Evolutionary conservation across 2,888 invertebrate genomes (phyloP), one percentile per base, ranked within the genome.

Genomic region (Arge pagana): DNA sequence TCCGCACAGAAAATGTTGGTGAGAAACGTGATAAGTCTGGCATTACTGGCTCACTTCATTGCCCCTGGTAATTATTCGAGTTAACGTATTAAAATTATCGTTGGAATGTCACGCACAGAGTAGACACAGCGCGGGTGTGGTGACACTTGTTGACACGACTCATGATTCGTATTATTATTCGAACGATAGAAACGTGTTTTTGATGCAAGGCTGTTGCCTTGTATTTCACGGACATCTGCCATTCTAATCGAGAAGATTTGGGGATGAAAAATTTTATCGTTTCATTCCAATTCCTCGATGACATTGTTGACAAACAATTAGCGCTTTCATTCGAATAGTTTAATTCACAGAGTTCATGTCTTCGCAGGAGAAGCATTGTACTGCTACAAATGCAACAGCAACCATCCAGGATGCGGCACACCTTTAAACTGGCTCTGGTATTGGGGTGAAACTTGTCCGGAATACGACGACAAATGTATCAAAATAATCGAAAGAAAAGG

Each of bases 341-440:
- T n/a, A n/a, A n/a, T n/a, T n/a, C n/a, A n/a, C n/a, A n/a, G 2
- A 33, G 7, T 13, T 33, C 13, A 6, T 33, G 13, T 19, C n/a
- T 37, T 37, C 11, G 19, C 51, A 86, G 87, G 82, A 62, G 70
- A 79, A 39, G 82, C 85, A 30, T 79, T 93, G 67, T 92, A 91
- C 85, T 95, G 95, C 74, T 95, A 94, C 68, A 87, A 89, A 70
- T 95, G 95, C 72, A 90, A 90, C 13, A 88, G 92, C 5, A 92
- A 92, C 5, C 90, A 90, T 43, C 94, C 94, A 15, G 95, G 95
- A 2, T 95, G 95, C 77, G 88, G 85, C 13, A 85, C 86, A 30
- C 85, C 87, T 1, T 90, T 95, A 61, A 92, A 93, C 71, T 94
- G 93, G 93, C 68, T 82, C 7, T 85, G 83, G 80, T 85, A 86